A percentile compares a stretch with the other conserved stretches of the same genome.
Conservation (phyloP, 1,140 invertebrate species). For the Antheraea mylitta region DNA sequence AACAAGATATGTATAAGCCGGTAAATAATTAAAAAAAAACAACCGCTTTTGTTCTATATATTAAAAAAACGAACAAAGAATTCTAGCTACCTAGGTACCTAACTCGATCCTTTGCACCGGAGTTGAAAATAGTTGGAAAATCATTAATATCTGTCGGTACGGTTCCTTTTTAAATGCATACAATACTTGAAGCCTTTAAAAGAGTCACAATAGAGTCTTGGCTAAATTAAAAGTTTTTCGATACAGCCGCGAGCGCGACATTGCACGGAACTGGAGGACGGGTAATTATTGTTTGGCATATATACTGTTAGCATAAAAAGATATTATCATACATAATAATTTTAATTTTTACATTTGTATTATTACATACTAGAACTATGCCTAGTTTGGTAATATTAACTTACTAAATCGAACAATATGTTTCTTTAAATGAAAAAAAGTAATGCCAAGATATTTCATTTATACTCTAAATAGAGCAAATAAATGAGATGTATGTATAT, state of each 20-base stretch:
- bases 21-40: too few species aligned
- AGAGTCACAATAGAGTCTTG: conserved; percentile 74
- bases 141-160: conserved; percentile 75
- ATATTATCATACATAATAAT: neutral
- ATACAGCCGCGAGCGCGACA: conserved; percentile 68
- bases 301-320: conserved; percentile 8
- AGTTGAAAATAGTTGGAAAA: conserved; percentile 74
- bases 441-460: too few species aligned
- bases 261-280: conserved; percentile 69
- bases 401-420: too few species aligned
- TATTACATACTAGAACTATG: too few species aligned
- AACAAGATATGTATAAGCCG: too few species aligned
- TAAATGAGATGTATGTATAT: too few species aligned
- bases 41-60: neutral
- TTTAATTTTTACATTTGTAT: neutral
- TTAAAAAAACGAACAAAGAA: conserved; percentile 50
- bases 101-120: conserved; percentile 67
- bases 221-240: conserved; percentile 79
- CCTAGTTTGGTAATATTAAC: too few species aligned
- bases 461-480: too few species aligned
- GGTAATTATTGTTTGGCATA: conserved; percentile 63
- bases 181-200: conserved; percentile 77
- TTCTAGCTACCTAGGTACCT: conserved; percentile 38
- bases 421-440: too few species aligned
- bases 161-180: conserved; percentile 77